phyloP scores from a whole-genome alignment of 1,140 invertebrate genomes.

The Ips nitidus region DNA sequence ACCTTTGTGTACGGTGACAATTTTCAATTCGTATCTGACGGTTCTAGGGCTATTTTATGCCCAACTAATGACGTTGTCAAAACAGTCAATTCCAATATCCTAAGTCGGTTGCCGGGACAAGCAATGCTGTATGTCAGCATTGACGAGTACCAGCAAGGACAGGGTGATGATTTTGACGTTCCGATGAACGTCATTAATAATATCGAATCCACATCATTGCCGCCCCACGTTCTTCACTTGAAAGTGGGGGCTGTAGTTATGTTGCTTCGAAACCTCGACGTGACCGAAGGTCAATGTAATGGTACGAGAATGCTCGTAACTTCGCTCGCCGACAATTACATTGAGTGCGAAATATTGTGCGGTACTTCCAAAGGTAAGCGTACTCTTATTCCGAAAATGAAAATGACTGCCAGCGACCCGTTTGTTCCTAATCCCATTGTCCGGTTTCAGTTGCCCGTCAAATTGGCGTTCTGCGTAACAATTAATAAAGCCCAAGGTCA shows the following conservation, averaged over 20 bases:
- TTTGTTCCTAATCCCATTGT: neutral
- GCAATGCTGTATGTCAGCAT: neutral
- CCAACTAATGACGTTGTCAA: neutral
- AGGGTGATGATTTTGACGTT: neutral
- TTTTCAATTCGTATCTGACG: no score
- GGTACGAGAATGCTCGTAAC: slow-evolving; percentile 6
- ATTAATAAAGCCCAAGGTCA: slow-evolving; percentile 54
- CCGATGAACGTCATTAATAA: neutral
- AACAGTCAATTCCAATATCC: neutral
- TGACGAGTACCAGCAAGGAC: neutral
- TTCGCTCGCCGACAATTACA: neutral
- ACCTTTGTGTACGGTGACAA: neutral
- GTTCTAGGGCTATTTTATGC: neutral
- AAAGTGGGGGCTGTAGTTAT: slow-evolving; percentile 2
- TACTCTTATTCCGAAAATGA: neutral
- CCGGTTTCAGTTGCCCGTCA: slow-evolving; percentile 39
- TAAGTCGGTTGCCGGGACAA: neutral
- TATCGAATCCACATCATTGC: neutral
- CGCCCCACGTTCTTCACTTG: neutral
- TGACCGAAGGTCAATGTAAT: neutral
- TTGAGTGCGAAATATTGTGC: neutral
- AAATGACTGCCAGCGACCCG: neutral
- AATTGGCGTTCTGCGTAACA: slow-evolving; percentile 37
- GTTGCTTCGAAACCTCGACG: slow-evolving; percentile 3
- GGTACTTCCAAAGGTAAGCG: neutral